A percentile compares a stretch with the other conserved stretches of the same genome.
Conservation (phyloP, 2,888 invertebrate genomes). For the Abrostola triplasia region DNA sequence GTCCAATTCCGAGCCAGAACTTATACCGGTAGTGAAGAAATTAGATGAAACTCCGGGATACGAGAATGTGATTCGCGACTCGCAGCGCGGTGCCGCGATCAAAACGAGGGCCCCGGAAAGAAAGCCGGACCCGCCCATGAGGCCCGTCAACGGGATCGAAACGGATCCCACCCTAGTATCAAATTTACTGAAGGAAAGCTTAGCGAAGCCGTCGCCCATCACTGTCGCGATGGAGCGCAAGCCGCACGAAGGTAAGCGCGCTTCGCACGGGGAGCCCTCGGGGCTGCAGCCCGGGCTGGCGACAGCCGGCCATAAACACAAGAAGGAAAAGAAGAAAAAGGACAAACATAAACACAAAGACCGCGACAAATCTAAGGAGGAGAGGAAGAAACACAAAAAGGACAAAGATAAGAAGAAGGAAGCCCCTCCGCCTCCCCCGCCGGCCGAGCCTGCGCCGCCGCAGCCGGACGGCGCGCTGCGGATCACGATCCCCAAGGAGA, state of each 20-base stretch:
- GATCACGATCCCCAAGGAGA: conserved; percentile 84
- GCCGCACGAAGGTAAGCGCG: conserved; percentile 73
- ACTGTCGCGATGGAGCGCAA: conserved; percentile 79
- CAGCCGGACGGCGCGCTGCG: conserved; percentile 71
- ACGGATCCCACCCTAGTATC: conserved; percentile 92
- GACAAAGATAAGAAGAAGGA: conserved; percentile 85
- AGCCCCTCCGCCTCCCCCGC: conserved; percentile 59
- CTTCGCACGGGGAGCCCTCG: conserved; percentile 68
- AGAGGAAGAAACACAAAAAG: conserved; percentile 92
- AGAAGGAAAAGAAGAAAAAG: conserved; percentile 92
- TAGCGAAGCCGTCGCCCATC: conserved; percentile 85
- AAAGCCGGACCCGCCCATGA: conserved; percentile 68
- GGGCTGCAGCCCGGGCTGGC: conserved; percentile 51
- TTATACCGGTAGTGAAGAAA: conserved; percentile 89
- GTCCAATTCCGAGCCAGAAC: conserved; percentile 88
- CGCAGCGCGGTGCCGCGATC: conserved; percentile 76
- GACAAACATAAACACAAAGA: conserved; percentile 94
- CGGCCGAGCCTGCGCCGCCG: conserved; percentile 46
- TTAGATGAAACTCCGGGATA: conserved; percentile 90
- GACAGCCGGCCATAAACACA: conserved; percentile 67
- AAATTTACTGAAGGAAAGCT: conserved; percentile 90
- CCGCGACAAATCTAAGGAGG: conserved; percentile 91
- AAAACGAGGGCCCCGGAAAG: conserved; percentile 78
- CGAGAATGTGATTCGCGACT: conserved; percentile 88
- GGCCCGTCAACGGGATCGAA: conserved; percentile 90